phyloP scores from a whole-genome alignment of 2,797 vertebrate genomes.

The Heterohyrax brucei region DNA sequence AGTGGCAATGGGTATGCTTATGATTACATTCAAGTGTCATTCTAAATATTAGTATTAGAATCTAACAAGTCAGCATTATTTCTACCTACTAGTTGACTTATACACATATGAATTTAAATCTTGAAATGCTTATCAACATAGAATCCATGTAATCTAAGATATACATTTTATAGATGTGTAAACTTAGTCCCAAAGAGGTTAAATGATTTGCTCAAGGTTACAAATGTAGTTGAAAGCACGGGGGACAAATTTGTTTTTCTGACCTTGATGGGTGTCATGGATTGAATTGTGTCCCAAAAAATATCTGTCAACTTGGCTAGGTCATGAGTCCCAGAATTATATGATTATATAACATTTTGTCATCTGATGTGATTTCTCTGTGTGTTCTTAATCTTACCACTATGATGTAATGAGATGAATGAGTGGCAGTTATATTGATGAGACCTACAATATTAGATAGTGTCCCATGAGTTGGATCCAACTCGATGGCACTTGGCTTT shows the following conservation, averaged over 20 bases:
- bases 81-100: background rate
- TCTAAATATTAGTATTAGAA: background rate
- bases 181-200: background rate
- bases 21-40: background rate
- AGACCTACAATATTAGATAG: too few relatives aligned
- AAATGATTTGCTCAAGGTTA: background rate
- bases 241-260: background rate
- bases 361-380: too few relatives aligned
- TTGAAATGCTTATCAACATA: background rate
- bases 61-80: background rate
- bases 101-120: background rate
- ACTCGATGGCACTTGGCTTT: too few relatives aligned
- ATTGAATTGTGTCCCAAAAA: too few relatives aligned
- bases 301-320: too few relatives aligned
- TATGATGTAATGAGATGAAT: too few relatives aligned
- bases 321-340: too few relatives aligned
- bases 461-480: too few relatives aligned
- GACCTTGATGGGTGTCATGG: background rate
- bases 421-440: too few relatives aligned
- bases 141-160: background rate
- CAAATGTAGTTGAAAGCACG: background rate
- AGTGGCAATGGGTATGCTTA: too few relatives aligned
- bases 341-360: too few relatives aligned
- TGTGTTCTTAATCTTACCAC: too few relatives aligned
- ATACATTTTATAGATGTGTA: background rate